A percentile compares a stretch with the other conserved stretches of the same genome.
These are phyloP conservation scores for Pavo muticus DNA, from an alignment of 2,113 vertebrate species.

Conservation along the genomic window DNA sequence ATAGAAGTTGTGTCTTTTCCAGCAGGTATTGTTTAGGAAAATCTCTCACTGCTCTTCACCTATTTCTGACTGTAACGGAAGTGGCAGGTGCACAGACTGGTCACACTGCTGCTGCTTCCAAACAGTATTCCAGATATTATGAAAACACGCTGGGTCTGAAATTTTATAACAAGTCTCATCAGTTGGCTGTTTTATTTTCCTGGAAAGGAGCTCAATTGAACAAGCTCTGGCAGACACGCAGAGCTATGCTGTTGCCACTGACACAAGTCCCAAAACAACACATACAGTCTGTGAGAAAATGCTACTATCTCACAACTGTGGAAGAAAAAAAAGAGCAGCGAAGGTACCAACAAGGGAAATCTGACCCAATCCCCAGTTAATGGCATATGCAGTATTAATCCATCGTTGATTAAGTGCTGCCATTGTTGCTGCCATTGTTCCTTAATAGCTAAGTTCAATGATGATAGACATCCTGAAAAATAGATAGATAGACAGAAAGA, in stretches of 20 bases:
- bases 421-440: slow-evolving; percentile 16
- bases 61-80: neutral
- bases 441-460: neutral
- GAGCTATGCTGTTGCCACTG: slow-evolving; percentile 47
- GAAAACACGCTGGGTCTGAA: neutral
- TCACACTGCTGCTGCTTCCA: neutral
- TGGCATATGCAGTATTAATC: slow-evolving; percentile 17
- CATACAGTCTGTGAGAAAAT: slow-evolving; percentile 52
- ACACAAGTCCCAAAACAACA: slow-evolving; percentile 46
- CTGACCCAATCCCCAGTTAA: neutral
- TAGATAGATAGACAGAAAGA: slow-evolving; percentile 37
- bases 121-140: neutral
- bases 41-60: neutral
- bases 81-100: neutral
- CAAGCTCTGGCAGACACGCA: slow-evolving; percentile 45
- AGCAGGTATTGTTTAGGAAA: slow-evolving; percentile 13
- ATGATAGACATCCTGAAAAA: slow-evolving; percentile 39
- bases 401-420: slow-evolving; percentile 34
- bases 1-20: neutral
- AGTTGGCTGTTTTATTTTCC: slow-evolving; percentile 18
- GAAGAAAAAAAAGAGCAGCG: neutral
- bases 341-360: slow-evolving; percentile 23
- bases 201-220: slow-evolving; percentile 42
- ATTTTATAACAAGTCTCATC: neutral
- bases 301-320: neutral